Evolutionary conservation across 2,797 vertebrate genomes (phyloP).

Genomic region (Bryconaethiops microstoma): DNA sequence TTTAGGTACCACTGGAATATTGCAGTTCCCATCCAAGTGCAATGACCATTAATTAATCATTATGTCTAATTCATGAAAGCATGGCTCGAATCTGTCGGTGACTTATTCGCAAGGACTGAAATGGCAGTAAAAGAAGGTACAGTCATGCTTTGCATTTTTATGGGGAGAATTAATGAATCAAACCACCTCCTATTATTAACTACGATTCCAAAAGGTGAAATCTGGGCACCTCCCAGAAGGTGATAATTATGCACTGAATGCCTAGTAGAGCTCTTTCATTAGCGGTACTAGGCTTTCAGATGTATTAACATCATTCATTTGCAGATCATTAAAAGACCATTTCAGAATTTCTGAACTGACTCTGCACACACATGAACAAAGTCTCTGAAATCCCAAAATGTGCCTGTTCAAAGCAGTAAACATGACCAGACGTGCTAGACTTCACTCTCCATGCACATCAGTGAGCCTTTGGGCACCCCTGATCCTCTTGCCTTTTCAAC

Average conservation of each 20-base stretch:
- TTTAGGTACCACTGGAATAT: slow-evolving; percentile 49
- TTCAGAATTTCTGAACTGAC: neutral
- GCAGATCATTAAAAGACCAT: neutral
- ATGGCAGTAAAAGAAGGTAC: slow-evolving; percentile 2
- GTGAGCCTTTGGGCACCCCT: too few species aligned
- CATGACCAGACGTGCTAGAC: too few species aligned
- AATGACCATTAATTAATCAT: slow-evolving; percentile 54
- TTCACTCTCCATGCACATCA: too few species aligned
- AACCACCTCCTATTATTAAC: slow-evolving; percentile 20
- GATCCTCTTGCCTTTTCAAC: too few species aligned
- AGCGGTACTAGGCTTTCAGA: neutral
- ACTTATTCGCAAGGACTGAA: neutral
- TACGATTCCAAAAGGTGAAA: slow-evolving; percentile 18
- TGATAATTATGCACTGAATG: neutral
- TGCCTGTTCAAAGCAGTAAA: too few species aligned
- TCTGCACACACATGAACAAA: too few species aligned
- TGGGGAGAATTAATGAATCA: slow-evolving; percentile 16
- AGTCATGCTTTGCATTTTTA: slow-evolving; percentile 23
- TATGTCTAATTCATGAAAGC: slow-evolving; percentile 32
- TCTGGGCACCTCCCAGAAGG: neutral
- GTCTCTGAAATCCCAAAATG: neutral
- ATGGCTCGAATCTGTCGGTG: slow-evolving; percentile 3
- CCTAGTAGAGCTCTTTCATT: slow-evolving; percentile 9
- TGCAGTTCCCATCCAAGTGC: slow-evolving; percentile 28
- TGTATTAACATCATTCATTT: neutral